A percentile compares a stretch with the other conserved stretches of the same genome.
Evolutionary conservation across 2,888 invertebrate species (phyloP).

Genomic region (Acronicta leporina): DNA sequence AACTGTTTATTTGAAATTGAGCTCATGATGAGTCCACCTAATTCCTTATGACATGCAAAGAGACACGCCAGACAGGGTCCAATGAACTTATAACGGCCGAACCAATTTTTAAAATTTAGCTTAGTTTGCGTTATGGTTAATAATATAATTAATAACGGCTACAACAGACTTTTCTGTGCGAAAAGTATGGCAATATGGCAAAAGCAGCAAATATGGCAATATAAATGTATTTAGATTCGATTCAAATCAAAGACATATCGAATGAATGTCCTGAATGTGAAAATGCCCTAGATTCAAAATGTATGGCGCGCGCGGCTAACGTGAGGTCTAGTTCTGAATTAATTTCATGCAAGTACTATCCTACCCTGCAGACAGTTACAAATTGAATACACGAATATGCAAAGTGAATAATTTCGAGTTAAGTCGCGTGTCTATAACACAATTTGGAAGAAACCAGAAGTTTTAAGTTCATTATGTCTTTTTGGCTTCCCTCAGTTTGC

Average conservation of each 20-base stretch:
- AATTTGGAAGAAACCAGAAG: neutral
- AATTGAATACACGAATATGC: slow-evolving; percentile 11
- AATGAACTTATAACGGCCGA: no score
- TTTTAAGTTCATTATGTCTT: no score
- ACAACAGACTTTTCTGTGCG: neutral
- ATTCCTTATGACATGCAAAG: no score
- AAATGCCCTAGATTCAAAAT: slow-evolving; percentile 45
- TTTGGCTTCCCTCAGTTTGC: no score
- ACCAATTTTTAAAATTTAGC: neutral
- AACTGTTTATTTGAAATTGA: no score
- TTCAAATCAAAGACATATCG: slow-evolving; percentile 26
- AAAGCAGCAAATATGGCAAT: no score
- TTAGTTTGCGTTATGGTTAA: no score
- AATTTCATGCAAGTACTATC: slow-evolving; percentile 41
- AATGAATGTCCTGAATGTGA: slow-evolving; percentile 46
- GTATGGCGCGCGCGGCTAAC: slow-evolving; percentile 28
- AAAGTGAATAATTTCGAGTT: slow-evolving; percentile 23
- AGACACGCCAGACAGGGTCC: no score
- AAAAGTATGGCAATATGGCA: no score
- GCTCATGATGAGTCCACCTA: no score
- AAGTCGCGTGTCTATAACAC: slow-evolving; percentile 2
- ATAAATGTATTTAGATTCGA: neutral
- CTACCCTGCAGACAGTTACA: slow-evolving; percentile 10
- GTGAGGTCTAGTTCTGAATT: slow-evolving; percentile 37
- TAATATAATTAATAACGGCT: no score